Base-by-base conservation (phyloP, 2,888 invertebrate species). In the Tyria jacobaeae region DNA sequence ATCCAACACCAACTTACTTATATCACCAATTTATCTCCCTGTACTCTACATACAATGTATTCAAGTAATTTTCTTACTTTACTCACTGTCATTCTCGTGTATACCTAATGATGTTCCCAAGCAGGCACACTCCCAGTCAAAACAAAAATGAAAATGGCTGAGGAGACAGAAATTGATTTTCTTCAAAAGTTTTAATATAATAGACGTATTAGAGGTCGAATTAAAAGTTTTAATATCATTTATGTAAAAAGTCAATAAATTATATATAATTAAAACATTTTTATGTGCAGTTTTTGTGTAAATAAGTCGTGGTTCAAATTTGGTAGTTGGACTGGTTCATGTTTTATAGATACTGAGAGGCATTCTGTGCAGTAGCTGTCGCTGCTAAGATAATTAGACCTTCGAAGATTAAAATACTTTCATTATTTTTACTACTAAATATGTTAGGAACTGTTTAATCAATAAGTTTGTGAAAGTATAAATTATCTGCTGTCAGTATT, bases 231-330 rank as follows among this genome's bases (percentile, higher is more conserved):
- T 12, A 21, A 14, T 15, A 34, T 21, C 44, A 31, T 34, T 27
- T 55, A 41, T 55, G 44, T 44, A 55, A 55, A 55, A 44, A 55
- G 44, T 34, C 17, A 55, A 44, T 21, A 27, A 55, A 55, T 55
- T 15, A 31, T 41, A 27, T 21, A 53, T 10, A 25, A 25, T 25
- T 15, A 25, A 39, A 53, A 10, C 15, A 15, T 35, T 51, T 35
- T 24, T 51, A 35, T 35, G 24, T 7, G n/a, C 25, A 39, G 35
- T 51, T 21, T 24, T 35, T 35, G 24, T 53, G 37, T n/a, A 27
- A 39, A 53, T 53, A 53, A 53, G 39, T n/a, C 37, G 39, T 25
- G 44, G 17, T 21, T 44, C 21, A 21, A 44, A 4, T 44, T 44
- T 17, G 9, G 41, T 41, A 10, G 41, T 12, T 44, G 10, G 12